Conservation (phyloP, 2,888 invertebrate species). For the Pammene fasciana region DNA sequence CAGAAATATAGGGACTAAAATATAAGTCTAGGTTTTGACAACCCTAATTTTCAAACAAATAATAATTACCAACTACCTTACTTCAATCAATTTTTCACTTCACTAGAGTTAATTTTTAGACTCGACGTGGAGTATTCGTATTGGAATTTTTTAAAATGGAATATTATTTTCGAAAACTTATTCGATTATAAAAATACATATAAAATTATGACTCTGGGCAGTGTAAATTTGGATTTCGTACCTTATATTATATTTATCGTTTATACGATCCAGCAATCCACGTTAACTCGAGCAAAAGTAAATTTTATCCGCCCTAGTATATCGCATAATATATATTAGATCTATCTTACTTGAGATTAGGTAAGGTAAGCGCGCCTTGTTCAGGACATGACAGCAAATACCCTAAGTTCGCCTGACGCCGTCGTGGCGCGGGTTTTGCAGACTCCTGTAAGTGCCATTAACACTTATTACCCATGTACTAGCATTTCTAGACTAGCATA, state of each 20-base stretch:
- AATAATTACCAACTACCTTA: constrained; percentile 42
- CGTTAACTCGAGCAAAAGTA: constrained; percentile 36
- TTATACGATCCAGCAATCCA: constrained; percentile 27
- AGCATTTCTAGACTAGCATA: background rate
- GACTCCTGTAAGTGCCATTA: too few relatives aligned
- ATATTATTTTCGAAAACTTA: constrained; percentile 51
- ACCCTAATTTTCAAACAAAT: constrained; percentile 47
- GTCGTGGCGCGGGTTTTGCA: background rate
- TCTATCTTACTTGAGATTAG: background rate
- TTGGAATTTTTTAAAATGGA: constrained; percentile 58
- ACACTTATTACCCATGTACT: background rate
- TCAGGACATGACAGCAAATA: background rate
- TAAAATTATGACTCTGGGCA: constrained; percentile 60
- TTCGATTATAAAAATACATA: constrained; percentile 61
- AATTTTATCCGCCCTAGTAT: constrained; percentile 30
- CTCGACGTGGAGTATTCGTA: constrained; percentile 61
- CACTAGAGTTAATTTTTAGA: constrained; percentile 54
- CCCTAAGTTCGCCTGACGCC: background rate
- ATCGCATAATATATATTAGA: background rate
- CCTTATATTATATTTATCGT: constrained; percentile 34
- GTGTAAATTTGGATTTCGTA: constrained; percentile 57
- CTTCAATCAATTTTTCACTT: constrained; percentile 32
- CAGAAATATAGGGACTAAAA: background rate
- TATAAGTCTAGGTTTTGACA: constrained; percentile 12
- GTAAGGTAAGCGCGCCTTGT: constrained; percentile 3